Base-by-base conservation (phyloP, 2,888 invertebrate species). In the Pyrocoelia pectoralis region DNA sequence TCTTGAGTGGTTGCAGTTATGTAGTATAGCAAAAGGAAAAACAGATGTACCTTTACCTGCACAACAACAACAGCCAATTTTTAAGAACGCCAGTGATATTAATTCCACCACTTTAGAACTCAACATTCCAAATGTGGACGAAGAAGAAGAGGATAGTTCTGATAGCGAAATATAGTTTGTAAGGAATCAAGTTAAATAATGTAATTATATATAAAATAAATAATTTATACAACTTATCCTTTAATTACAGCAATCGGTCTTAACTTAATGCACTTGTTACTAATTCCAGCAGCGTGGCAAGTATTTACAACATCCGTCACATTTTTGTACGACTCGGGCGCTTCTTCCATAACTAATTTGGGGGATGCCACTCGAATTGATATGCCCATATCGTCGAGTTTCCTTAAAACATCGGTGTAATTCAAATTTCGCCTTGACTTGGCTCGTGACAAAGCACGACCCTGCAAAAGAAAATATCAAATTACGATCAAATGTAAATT, bases 231-330 rank as follows among this genome's bases (percentile, higher is more conserved):
- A 17, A 13, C 12, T 68, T 65, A 73, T 41, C 99, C 99, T 83
- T 99, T 99, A 72, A 99, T 99, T 18, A 99, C 99, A 61, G 98
- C 99, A 77, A 99, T 96, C 0, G 99, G 99, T 72, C 97, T 86
- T 74, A 99, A 84, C 83, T 99, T 98, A 40, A 99, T 93, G 74
- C 95, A 90, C 80, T 98, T 99, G 79, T 95, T 94, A 76, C 97
- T 97, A 62, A 99, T 97, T 12, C 98, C 98, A 33, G 97, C 99
- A 15, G 90, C 91, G 80, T 99, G 97, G 76, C 99, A 99, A 1
- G 99, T 99, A 80, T 99, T 89, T 0, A 99, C 99, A 6, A 99
- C 99, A 84, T 99, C 99, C 0, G 97, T 98, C 0, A 99, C 99
- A 84, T 99, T 96, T 83, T 99, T 99, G 82, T 99, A 99, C 0